Conservation (phyloP, 2,888 invertebrate genomes). For the Molorchus minor region DNA sequence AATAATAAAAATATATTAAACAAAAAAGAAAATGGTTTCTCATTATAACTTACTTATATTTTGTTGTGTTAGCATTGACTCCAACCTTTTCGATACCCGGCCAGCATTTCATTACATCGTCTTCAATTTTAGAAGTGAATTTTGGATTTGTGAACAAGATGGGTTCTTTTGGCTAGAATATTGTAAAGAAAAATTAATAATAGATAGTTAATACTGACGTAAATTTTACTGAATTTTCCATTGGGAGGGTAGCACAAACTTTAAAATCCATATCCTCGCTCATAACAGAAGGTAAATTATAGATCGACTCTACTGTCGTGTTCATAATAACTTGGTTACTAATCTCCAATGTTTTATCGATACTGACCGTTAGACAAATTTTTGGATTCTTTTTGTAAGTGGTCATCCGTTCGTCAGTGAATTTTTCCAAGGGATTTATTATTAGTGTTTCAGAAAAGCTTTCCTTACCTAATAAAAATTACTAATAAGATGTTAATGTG, state of each 20-base stretch:
- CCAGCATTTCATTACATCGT: conserved; percentile 51
- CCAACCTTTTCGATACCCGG: conserved; percentile 46
- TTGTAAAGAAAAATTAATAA: background rate
- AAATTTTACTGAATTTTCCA: conserved; percentile 37
- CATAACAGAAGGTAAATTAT: conserved; percentile 53
- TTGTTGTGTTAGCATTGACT: conserved; percentile 47
- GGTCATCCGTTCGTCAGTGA: conserved; percentile 48
- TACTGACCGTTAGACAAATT: conserved; percentile 47
- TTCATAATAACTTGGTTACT: conserved; percentile 47
- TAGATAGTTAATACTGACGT: background rate
- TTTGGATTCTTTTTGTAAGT: conserved; percentile 53
- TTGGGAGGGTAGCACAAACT: conserved; percentile 48
- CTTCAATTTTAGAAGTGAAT: conserved; percentile 31
- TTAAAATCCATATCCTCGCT: conserved; percentile 51
- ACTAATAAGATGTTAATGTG: background rate
- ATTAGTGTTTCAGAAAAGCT: conserved; percentile 44
- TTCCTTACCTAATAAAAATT: conserved; percentile 35
- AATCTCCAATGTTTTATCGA: conserved; percentile 41
- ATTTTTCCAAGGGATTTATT: conserved; percentile 45
- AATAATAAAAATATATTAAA: background rate
- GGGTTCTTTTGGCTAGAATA: conserved; percentile 38
- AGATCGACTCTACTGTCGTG: conserved; percentile 58
- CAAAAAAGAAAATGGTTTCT: background rate
- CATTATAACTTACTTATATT: conserved; percentile 39
- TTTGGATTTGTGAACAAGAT: conserved; percentile 49